These are phyloP conservation scores for Gymnoscopelus braueri DNA, from an alignment of 2,797 vertebrate genomes.

Conservation along the genomic window DNA sequence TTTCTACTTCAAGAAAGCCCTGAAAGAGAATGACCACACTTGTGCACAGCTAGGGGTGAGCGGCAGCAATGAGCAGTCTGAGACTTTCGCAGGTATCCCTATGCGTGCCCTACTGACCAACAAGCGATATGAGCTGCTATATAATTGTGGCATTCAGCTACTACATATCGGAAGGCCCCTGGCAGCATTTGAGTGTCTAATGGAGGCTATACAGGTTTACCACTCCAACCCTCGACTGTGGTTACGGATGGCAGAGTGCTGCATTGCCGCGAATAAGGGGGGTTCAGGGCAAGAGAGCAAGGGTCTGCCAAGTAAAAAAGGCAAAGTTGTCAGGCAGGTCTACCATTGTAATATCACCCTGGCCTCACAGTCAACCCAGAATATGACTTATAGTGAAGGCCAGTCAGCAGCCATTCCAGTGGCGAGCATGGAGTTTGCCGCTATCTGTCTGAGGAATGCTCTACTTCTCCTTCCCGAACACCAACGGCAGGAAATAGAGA, in stretches of 20 bases:
- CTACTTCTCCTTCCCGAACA: constrained; percentile 93
- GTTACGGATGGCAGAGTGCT: constrained; percentile 96
- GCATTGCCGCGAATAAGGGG: constrained; percentile 96
- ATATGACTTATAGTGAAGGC: constrained; percentile 94
- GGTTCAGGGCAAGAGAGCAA: constrained; percentile 96
- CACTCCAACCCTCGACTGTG: constrained; percentile 97
- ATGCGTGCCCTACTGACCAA: constrained; percentile 95
- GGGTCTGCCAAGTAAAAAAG: constrained; percentile 97
- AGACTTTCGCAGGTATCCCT: constrained; percentile 93
- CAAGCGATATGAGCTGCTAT: constrained; percentile 96
- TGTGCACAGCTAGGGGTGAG: constrained; percentile 89
- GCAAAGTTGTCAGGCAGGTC: constrained; percentile 96
- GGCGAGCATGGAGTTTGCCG: constrained; percentile 98
- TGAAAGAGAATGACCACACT: constrained; percentile 95
- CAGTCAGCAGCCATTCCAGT: constrained; percentile 98
- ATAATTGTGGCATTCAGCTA: constrained; percentile 97
- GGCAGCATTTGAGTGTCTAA: constrained; percentile 96
- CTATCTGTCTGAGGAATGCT: constrained; percentile 95
- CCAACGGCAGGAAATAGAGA: constrained; percentile 90
- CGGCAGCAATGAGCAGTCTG: constrained; percentile 86
- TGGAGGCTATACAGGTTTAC: constrained; percentile 96
- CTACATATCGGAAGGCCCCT: constrained; percentile 93
- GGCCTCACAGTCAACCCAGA: constrained; percentile 96
- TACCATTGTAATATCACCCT: constrained; percentile 98
- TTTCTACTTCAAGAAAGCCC: constrained; percentile 99